Conservation (phyloP, 2,113 vertebrate species). For the Cepphus grylle region DNA sequence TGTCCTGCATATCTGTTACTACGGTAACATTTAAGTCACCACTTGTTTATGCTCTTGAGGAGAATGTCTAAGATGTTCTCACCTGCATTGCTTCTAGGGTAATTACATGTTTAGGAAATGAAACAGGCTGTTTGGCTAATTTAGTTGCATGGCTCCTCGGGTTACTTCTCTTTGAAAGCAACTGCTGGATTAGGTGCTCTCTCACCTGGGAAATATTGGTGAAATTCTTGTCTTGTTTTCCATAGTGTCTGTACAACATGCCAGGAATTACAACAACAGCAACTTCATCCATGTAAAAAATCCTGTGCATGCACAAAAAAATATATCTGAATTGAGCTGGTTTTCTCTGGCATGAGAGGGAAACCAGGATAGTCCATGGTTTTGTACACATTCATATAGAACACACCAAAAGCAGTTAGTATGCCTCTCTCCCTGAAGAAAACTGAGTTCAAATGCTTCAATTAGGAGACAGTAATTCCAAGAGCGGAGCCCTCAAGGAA, state of each 20-base stretch:
- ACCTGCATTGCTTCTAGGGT: background rate
- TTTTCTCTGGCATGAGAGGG: background rate
- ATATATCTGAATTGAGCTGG: accelerated
- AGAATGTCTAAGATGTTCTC: background rate
- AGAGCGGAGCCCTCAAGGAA: background rate
- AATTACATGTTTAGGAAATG: background rate
- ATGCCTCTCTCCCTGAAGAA: background rate
- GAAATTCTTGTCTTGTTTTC: background rate
- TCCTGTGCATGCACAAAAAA: background rate
- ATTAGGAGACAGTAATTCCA: background rate
- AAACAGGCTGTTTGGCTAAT: background rate
- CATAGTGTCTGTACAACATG: background rate
- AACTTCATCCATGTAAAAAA: background rate
- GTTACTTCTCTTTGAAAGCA: background rate
- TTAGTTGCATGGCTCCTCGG: background rate
- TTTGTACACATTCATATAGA: background rate
- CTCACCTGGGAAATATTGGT: background rate
- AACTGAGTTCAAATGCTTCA: background rate
- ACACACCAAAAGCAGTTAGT: background rate
- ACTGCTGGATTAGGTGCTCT: background rate
- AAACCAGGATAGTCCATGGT: background rate
- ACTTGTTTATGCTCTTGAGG: background rate
- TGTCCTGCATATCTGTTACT: background rate
- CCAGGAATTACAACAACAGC: background rate
- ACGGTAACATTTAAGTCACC: background rate